Evolutionary conservation across 2,797 vertebrate genomes (phyloP).

Genomic region (Anguilla megastoma): DNA sequence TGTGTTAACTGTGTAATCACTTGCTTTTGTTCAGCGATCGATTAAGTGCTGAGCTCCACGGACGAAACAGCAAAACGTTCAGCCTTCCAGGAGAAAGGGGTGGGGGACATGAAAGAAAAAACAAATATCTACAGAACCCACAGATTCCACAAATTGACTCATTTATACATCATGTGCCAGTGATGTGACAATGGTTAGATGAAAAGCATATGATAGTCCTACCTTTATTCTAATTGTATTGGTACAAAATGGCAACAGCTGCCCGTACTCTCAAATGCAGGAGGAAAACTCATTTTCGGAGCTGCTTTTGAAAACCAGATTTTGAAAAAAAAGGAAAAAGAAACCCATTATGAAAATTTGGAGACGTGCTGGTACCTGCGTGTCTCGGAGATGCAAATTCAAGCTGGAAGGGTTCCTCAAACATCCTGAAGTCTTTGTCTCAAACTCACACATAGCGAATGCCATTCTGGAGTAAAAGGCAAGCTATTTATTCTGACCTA

Average conservation of each 20-base stretch:
- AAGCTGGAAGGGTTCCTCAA: slow-evolving; percentile 53
- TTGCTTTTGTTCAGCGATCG: too few relatives aligned
- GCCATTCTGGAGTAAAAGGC: slow-evolving; percentile 41
- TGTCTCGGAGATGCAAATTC: slow-evolving; percentile 53
- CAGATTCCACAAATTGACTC: neutral
- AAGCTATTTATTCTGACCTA: neutral
- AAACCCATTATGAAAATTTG: slow-evolving; percentile 58
- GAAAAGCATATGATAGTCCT: slow-evolving; percentile 3
- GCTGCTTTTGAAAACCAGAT: slow-evolving; percentile 66
- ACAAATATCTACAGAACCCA: neutral
- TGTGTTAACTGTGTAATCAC: too few relatives aligned
- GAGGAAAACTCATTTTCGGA: slow-evolving; percentile 57
- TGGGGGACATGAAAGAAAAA: neutral
- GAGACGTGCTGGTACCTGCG: slow-evolving; percentile 61
- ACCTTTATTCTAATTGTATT: slow-evolving; percentile 1
- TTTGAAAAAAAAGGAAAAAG: slow-evolving; percentile 40
- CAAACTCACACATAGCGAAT: slow-evolving; percentile 58
- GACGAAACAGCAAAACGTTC: too few relatives aligned
- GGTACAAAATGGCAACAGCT: slow-evolving; percentile 15
- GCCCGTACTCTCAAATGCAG: slow-evolving; percentile 53
- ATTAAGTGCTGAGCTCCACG: too few relatives aligned
- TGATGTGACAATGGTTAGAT: slow-evolving; percentile 13
- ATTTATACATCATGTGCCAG: neutral
- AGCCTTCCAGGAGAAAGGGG: too few relatives aligned
- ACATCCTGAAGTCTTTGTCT: slow-evolving; percentile 44